Base-by-base conservation (phyloP, 2,888 invertebrate species). In the Dioctria linearis region DNA sequence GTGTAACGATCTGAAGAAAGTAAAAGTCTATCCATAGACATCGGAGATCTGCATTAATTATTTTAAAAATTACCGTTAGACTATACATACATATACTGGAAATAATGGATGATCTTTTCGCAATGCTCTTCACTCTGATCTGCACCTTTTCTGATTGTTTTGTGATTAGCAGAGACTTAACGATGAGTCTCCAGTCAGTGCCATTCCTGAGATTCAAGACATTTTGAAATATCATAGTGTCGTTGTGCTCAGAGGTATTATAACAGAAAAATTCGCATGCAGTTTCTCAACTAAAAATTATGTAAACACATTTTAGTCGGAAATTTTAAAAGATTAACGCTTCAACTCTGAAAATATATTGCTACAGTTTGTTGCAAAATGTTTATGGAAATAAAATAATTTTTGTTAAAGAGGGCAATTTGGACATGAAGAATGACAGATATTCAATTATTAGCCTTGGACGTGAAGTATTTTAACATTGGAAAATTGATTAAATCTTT, bases 1-100 rank as follows among this genome's bases (percentile, higher is more conserved):
- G 57, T 40, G 42, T 37, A 25, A 8, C 39, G 59, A 39, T 25
- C 25, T 25, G 63, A 76, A 78, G 78, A 78, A 78, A 78, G 78
- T 78, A 78, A 78, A 78, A 78, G 78, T 78, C 42, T 51, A 65
- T 63, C 42, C 43, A 42, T 25, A 13, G 25, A 43, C 59, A 75
- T 75, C 49, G 25, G 25, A 75, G 59, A 75, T 59, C 42, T 59
- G 46, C 73, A 75, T 75, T 59, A 75, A 43, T 49, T 25, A 40
- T 59, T 75, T 49, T 75, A 11, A 59, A 59, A 59, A 25, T 57
- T 25, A 46, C n/a, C 59, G 40, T 42, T 9, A 69, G 69, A 6
- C 69, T 37, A 69, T n/a, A 37, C 49, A 39, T 8, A n/a, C 13
- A 69, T 69, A 69, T 69, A 69, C 49, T 69, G 67, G 43, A 46